A percentile compares a stretch with the other conserved stretches of the same genome.
phyloP scores from a whole-genome alignment of 2,113 vertebrate genomes.

The Cyanocitta stelleri region DNA sequence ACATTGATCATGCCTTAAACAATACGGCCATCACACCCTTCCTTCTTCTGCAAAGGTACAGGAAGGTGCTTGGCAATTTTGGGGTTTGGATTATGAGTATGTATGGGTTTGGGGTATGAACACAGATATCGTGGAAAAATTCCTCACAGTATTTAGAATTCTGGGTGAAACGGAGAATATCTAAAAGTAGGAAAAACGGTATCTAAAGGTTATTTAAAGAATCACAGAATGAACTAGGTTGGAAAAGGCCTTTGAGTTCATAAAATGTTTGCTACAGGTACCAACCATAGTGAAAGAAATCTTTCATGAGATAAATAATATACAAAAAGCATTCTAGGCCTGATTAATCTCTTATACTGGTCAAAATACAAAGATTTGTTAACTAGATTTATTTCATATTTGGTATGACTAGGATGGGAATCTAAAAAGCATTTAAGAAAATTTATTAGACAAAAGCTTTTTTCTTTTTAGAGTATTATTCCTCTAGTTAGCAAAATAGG shows the following conservation, averaged over 20 bases:
- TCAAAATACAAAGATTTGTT: background rate
- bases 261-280: background rate
- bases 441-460: background rate
- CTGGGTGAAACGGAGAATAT: background rate
- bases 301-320: background rate
- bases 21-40: accelerated
- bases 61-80: background rate
- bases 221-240: background rate
- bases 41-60: background rate
- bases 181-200: background rate
- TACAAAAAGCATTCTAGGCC: background rate
- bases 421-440: background rate
- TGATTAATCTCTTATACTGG: background rate
- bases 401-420: background rate
- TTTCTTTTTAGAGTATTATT: background rate
- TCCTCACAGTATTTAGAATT: background rate
- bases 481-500: background rate
- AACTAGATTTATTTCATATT: background rate
- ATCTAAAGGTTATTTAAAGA: background rate
- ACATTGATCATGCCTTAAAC: background rate
- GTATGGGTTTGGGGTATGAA: background rate
- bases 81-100: background rate
- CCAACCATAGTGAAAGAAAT: background rate
- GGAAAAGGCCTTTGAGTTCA: background rate
- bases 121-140: background rate